Conservation (phyloP, 2,113 vertebrate species). For the Alouatta palliata region DNA sequence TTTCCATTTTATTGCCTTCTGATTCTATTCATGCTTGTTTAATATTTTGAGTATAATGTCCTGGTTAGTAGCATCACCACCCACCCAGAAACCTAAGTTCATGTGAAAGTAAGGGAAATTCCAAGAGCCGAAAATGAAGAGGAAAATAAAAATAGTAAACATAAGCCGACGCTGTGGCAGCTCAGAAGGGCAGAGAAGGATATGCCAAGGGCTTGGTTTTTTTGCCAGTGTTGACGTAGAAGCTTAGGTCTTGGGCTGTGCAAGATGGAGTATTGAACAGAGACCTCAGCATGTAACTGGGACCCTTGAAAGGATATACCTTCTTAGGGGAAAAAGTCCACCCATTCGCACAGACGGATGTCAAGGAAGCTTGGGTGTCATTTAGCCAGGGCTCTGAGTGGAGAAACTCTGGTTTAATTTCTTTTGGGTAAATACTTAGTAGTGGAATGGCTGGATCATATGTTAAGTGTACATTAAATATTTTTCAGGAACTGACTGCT, state of each 20-base stretch:
- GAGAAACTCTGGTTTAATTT: not conserved
- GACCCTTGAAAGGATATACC: not conserved
- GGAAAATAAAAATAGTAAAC: not conserved
- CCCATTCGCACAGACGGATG: not conserved
- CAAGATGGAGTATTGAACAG: not conserved
- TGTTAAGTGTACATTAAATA: too few relatives aligned
- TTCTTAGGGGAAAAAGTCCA: not conserved
- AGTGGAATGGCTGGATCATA: too few relatives aligned
- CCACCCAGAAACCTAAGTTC: not conserved
- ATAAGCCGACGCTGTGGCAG: not conserved
- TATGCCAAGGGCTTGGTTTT: not conserved
- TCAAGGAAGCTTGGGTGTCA: slow-evolving; percentile 15
- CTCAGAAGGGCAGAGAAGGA: not conserved
- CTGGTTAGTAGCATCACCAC: not conserved
- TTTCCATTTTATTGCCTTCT: slow-evolving; percentile 32
- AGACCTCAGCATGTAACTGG: not conserved
- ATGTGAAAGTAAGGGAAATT: slow-evolving; percentile 24
- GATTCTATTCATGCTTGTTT: not conserved
- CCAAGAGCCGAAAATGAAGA: not conserved
- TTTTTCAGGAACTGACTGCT: not conserved
- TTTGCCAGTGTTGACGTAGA: not conserved
- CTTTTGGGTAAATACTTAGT: too few relatives aligned
- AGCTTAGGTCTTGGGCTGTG: not conserved
- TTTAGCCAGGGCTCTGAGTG: not conserved
- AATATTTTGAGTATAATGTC: slow-evolving; percentile 40